Percentiles rank a stretch among this genome's conserved stretches.
Evolutionary conservation across 1,140 invertebrate species (phyloP).

Genomic region (Diploscapter pachys): DNA sequence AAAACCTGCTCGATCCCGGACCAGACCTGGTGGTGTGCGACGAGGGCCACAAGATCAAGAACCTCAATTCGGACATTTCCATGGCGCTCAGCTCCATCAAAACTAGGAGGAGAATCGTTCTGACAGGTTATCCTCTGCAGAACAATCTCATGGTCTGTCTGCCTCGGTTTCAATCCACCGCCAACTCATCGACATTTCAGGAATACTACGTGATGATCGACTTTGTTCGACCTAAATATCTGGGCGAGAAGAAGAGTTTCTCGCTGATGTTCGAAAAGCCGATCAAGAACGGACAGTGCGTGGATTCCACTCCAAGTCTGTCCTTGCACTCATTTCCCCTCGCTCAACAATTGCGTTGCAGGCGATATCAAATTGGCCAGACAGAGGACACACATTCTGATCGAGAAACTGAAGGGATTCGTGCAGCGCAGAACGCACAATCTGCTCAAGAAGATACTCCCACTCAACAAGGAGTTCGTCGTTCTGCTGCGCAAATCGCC

Average conservation of each 20-base stretch:
- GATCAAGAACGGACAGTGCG: slow-evolving; percentile 89
- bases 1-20: slow-evolving; percentile 81
- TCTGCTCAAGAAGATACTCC: slow-evolving; percentile 78
- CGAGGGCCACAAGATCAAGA: slow-evolving; percentile 93
- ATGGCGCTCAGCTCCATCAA: slow-evolving; percentile 84
- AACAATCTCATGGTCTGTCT: slow-evolving; percentile 71
- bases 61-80: slow-evolving; percentile 86
- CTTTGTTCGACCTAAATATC: slow-evolving; percentile 84
- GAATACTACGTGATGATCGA: slow-evolving; percentile 81
- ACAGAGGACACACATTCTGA: slow-evolving; percentile 49
- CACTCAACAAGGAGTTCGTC: slow-evolving; percentile 86
- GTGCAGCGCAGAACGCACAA: slow-evolving; percentile 85
- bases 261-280: slow-evolving; percentile 91
- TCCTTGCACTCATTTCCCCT: not conserved
- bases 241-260: slow-evolving; percentile 85
- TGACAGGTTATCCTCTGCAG: slow-evolving; percentile 93
- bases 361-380: slow-evolving; percentile 44
- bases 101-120: slow-evolving; percentile 80
- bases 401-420: slow-evolving; percentile 79
- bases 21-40: slow-evolving; percentile 92
- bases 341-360: not conserved
- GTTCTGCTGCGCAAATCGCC: slow-evolving; percentile 79
- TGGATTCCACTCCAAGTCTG: slow-evolving; percentile 72
- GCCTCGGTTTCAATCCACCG: no score
- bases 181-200: no score